Evolutionary conservation across 2,797 vertebrate species (phyloP).

Genomic region (Zalophus californianus): DNA sequence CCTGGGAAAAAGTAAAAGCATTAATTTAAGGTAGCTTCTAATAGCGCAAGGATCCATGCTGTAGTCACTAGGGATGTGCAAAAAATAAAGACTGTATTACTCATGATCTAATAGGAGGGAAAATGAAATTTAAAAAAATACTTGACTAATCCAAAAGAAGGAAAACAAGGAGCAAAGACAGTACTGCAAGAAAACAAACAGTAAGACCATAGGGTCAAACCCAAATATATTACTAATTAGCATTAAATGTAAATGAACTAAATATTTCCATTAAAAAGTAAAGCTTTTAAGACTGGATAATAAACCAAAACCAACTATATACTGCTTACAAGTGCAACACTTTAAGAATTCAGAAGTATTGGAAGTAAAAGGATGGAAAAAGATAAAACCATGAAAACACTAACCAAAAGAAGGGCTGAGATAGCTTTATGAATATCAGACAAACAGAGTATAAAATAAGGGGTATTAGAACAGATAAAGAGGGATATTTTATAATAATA

Average conservation of each 20-base stretch:
- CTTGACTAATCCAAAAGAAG: neutral
- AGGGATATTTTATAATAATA: neutral
- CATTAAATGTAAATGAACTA: neutral
- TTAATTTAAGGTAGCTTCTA: neutral
- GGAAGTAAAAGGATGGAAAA: slow-evolving; percentile 3
- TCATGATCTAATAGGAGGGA: neutral
- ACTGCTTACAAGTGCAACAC: neutral
- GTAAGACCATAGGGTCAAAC: neutral
- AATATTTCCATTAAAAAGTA: slow-evolving; percentile 13
- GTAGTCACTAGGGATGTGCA: neutral
- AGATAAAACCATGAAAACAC: neutral
- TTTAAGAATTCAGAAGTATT: neutral
- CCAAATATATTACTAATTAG: neutral
- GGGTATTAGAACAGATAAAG: neutral
- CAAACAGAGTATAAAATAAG: neutral
- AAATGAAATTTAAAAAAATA: slow-evolving; percentile 5
- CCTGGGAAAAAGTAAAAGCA: neutral
- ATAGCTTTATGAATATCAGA: neutral
- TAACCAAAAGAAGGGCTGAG: neutral
- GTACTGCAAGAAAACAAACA: neutral
- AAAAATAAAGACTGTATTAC: neutral
- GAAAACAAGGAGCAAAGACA: neutral
- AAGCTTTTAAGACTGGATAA: neutral
- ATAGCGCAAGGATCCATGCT: neutral
- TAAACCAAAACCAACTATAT: neutral